Evolutionary conservation across 1,140 invertebrate genomes (phyloP), one percentile per base, ranked within the genome.

Genomic region (Aphaenogaster rudis): DNA sequence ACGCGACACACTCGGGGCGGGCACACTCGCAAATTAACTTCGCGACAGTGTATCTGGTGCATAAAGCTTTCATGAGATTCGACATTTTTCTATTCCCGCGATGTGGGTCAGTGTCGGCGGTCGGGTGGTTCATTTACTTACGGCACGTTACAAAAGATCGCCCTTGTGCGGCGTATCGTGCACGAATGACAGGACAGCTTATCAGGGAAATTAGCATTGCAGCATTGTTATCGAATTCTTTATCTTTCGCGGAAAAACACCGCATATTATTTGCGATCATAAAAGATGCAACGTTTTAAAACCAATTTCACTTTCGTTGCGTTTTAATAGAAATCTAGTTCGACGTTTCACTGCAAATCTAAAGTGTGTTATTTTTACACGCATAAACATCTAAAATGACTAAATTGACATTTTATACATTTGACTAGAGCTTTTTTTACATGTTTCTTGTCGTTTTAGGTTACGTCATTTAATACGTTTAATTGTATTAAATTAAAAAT

Each of bases 11-110:
- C 15, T 13, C 54, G 39, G 13, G n/a, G 15, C 64, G 5, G 39
- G 21, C 61, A 52, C 48, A 52, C 48, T 28, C 61, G 33, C 13
- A 17, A n/a, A 57, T 61, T 48, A 76, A 61, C 28, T 48, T 61
- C 13, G 54, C 80, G 17, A n/a, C 52, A 36, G 17, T 74, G 69
- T 76, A 61, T 59, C 9, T 21, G 13, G 28, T 72, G 48, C 52
- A 88, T 90, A 63, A 88, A 90, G 88, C 59, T 90, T 91, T 88
- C 84, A 90, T 67, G 63, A 77, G 67, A 88, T 90, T 90, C 79
- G 88, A 90, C 57, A 79, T 69, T 61, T 84, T 91, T 88, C 84
- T 90, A 88, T 90, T 91, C 88, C 71, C 74, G 71, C 87, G n/a
- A 91, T 86, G 78, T 91, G 39, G 90, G 89, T 88, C 90, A 82